These are phyloP conservation scores for Coremacera marginata DNA, from an alignment of 2,888 invertebrate species.

Conservation along the genomic window DNA sequence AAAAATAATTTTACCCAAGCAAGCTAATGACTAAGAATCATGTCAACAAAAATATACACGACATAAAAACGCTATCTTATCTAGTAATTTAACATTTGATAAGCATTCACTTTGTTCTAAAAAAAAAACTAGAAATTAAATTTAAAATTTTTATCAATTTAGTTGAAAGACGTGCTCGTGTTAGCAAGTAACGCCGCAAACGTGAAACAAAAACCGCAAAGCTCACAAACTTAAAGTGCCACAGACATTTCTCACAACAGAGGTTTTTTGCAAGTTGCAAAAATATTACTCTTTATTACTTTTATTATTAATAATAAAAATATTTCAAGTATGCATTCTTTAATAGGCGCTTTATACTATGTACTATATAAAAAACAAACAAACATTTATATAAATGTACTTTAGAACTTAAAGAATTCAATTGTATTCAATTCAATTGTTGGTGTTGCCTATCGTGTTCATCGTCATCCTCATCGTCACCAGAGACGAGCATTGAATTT, in stretches of 20 bases:
- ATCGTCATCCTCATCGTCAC: constrained; percentile 30
- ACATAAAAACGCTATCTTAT: background rate
- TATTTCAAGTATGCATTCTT: constrained; percentile 25
- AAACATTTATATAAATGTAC: background rate
- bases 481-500: constrained; percentile 18
- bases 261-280: background rate
- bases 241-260: background rate
- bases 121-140: no score
- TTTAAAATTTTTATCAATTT: background rate
- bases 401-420: constrained; percentile 26
- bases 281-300: background rate
- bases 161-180: background rate
- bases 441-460: constrained; percentile 25
- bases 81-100: no score
- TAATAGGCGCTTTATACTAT: background rate
- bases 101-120: no score
- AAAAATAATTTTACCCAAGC: background rate
- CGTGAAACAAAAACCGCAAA: background rate
- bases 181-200: background rate
- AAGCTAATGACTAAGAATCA: background rate
- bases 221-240: background rate
- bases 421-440: constrained; percentile 24
- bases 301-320: constrained; percentile 14
- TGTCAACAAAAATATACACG: background rate
- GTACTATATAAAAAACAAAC: background rate